Percentiles rank a stretch among this genome's conserved stretches.
These are phyloP conservation scores for Armadillidium nasatum DNA, from an alignment of 1,140 invertebrate species.

Conservation along the genomic window DNA sequence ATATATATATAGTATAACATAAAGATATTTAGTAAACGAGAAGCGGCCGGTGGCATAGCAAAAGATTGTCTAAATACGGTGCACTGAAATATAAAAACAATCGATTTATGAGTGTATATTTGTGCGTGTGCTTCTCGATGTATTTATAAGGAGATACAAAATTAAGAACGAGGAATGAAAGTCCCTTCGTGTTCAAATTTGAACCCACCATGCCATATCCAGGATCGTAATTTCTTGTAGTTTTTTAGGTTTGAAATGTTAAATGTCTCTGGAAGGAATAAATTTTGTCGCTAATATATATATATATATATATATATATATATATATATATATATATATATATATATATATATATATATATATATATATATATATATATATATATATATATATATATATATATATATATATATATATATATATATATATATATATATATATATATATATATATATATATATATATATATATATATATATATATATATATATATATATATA, in stretches of 20 bases:
- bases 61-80: too few species aligned
- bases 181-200: too few species aligned
- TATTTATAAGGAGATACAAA: too few species aligned
- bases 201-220: slow-evolving; percentile 42
- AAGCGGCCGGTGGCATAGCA: too few species aligned
- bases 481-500: slow-evolving; percentile 12
- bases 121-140: too few species aligned
- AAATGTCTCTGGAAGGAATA: slow-evolving; percentile 39
- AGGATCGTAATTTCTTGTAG: slow-evolving; percentile 39
- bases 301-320: neutral
- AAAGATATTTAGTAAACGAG: neutral
- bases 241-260: slow-evolving; percentile 34
- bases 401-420: too few species aligned
- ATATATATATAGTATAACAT: slow-evolving; percentile 1
- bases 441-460: neutral
- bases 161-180: too few species aligned
- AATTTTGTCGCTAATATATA: neutral
- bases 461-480: neutral
- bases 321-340: neutral
- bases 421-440: neutral
- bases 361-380: too few species aligned
- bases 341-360: neutral
- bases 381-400: too few species aligned
- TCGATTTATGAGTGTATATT: too few species aligned
- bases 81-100: too few species aligned